A percentile compares a stretch with the other conserved stretches of the same genome.
These are phyloP conservation scores for Hafferia zeledoni DNA, from an alignment of 2,797 vertebrate species.

Conservation along the genomic window DNA sequence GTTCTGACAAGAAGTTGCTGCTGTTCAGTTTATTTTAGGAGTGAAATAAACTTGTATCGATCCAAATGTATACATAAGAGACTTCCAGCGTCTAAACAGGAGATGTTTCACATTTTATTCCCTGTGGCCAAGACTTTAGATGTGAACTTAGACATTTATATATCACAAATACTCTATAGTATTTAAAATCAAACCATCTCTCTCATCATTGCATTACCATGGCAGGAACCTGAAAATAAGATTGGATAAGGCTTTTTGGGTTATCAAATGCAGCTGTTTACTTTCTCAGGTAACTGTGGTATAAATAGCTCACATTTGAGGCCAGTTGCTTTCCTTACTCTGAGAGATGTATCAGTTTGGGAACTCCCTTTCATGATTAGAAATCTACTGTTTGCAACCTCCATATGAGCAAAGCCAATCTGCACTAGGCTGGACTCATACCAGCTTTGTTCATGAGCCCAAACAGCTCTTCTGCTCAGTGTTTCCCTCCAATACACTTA, in stretches of 20 bases:
- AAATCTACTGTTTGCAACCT: not conserved
- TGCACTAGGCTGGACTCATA: not conserved
- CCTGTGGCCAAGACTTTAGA: not conserved
- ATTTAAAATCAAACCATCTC: not conserved
- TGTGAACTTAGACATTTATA: not conserved
- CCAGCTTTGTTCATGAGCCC: not conserved
- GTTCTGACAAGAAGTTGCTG: conserved; percentile 41
- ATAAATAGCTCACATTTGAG: not conserved
- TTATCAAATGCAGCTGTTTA: not conserved
- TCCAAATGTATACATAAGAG: not conserved
- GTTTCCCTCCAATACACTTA: not conserved
- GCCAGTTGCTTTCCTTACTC: not conserved
- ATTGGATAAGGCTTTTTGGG: not conserved
- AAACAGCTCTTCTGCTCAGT: not conserved
- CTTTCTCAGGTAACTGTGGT: not conserved
- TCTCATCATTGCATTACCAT: not conserved
- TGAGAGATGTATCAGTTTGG: not conserved
- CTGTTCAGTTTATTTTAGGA: conserved; percentile 12
- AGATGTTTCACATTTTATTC: not conserved
- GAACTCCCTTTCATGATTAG: not conserved
- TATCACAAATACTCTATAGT: not conserved
- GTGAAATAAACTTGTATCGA: not conserved
- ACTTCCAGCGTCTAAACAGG: not conserved
- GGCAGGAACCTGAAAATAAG: not conserved
- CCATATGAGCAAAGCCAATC: not conserved